Percentiles rank a stretch among this genome's conserved stretches.
phyloP scores from a whole-genome alignment of 2,888 invertebrate species.

The Koerneria pararmatus region DNA sequence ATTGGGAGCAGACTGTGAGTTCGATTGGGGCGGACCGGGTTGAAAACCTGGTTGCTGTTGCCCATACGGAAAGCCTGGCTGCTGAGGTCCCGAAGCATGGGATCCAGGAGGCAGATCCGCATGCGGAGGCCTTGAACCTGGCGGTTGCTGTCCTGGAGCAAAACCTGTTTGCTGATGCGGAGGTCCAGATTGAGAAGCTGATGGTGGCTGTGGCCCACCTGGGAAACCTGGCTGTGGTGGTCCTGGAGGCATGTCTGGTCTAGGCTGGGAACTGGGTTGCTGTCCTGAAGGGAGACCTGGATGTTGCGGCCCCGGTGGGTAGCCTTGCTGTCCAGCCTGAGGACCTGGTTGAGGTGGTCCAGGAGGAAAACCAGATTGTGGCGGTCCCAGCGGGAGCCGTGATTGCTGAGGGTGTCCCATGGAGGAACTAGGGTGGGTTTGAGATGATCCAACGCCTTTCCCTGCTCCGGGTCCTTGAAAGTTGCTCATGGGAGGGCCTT shows the following conservation, averaged over 20 bases:
- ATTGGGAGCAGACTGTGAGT: neutral
- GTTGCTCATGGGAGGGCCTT: too few species aligned
- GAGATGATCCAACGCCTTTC: too few species aligned
- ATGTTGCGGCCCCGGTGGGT: slow-evolving; percentile 15
- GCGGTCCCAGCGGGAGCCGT: slow-evolving; percentile 1
- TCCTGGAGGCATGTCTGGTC: neutral
- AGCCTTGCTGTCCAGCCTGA: neutral
- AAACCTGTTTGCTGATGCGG: too few species aligned
- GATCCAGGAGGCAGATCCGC: slow-evolving; percentile 4
- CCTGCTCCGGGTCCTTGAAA: too few species aligned
- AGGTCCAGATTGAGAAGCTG: too few species aligned
- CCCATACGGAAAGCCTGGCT: slow-evolving; percentile 14
- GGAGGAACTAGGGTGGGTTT: neutral
- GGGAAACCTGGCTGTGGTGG: neutral
- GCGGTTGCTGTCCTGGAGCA: too few species aligned
- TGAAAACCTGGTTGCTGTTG: slow-evolving; percentile 12
- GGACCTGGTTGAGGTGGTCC: neutral
- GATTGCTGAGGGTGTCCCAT: neutral
- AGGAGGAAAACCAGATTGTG: slow-evolving; percentile 15
- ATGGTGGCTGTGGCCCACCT: neutral
- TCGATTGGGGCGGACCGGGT: neutral
- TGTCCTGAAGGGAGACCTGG: neutral
- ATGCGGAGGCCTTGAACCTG: slow-evolving; percentile 3
- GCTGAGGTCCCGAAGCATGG: slow-evolving; percentile 13
- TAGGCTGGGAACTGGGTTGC: too few species aligned